These are phyloP conservation scores for Stichodactyla mertensii DNA, from an alignment of 64 coral and sea anemone species.

Conservation along the genomic window DNA sequence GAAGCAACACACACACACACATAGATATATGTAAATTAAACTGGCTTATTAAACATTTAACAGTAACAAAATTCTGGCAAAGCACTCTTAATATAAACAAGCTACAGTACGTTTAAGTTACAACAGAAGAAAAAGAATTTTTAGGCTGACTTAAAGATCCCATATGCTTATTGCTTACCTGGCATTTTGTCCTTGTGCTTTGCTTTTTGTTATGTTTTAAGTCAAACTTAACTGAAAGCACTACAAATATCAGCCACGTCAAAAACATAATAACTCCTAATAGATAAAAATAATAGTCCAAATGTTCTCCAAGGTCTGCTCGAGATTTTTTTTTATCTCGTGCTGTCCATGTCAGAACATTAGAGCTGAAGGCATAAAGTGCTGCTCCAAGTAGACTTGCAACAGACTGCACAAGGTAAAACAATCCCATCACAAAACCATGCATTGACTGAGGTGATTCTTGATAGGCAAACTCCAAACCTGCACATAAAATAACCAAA, in stretches of 20 bases:
- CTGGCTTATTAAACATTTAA: no score
- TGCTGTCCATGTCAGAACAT: constrained; percentile 15
- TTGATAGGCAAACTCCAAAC: constrained; percentile 85
- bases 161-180: not conserved
- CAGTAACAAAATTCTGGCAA: no score
- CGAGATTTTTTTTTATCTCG: not conserved
- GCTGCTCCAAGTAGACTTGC: constrained; percentile 68
- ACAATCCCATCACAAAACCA: constrained; percentile 91
- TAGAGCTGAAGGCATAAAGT: constrained; percentile 40
- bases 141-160: not conserved
- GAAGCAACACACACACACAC: no score
- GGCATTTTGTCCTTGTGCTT: not conserved
- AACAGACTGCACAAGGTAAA: constrained; percentile 53
- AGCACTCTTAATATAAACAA: no score
- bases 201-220: not conserved
- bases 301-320: not conserved
- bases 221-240: constrained; percentile 16
- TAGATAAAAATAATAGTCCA: constrained; percentile 72
- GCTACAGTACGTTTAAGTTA: not conserved
- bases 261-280: constrained; percentile 59
- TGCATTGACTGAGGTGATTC: constrained; percentile 92
- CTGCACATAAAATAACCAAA: constrained; percentile 26
- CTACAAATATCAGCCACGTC: constrained; percentile 74
- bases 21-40: no score
- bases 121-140: not conserved